A percentile compares a stretch with the other conserved stretches of the same genome.
Evolutionary conservation across 2,888 invertebrate species (phyloP).

Genomic region (Noctua janthe): DNA sequence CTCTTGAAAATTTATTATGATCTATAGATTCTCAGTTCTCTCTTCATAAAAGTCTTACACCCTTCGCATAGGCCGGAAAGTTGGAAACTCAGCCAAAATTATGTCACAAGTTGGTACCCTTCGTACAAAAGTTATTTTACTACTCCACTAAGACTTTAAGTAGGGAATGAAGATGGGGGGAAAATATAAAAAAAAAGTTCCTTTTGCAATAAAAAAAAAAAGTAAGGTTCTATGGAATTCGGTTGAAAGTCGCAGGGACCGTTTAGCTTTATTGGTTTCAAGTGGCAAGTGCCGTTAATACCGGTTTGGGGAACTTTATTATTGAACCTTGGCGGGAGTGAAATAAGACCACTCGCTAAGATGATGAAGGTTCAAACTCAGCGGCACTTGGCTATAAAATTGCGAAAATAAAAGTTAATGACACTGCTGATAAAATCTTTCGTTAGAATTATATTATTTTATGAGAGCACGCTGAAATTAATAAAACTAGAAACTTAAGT

Average conservation of each 20-base stretch:
- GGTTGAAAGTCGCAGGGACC: conserved; percentile 43
- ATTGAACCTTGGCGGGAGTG: conserved; percentile 39
- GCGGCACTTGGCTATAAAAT: conserved; percentile 43
- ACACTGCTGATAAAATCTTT: conserved; percentile 50
- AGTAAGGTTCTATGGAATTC: conserved; percentile 51
- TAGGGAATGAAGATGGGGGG: conserved; percentile 73
- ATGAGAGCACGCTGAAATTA: conserved; percentile 13
- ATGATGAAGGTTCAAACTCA: conserved; percentile 45
- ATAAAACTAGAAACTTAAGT: conserved; percentile 26
- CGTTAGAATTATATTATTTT: conserved; percentile 39
- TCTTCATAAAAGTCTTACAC: conserved; percentile 72
- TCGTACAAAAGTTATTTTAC: conserved; percentile 83
- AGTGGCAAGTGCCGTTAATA: conserved; percentile 60
- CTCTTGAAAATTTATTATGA: conserved; percentile 81
- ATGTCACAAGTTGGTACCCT: conserved; percentile 78
- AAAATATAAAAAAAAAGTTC: conserved; percentile 67
- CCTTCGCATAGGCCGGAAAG: conserved; percentile 66
- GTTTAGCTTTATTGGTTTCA: conserved; percentile 58
- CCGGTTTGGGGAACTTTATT: conserved; percentile 57
- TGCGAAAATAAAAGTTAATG: conserved; percentile 54
- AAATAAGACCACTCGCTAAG: conserved; percentile 45
- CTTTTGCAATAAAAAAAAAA: conserved; percentile 66
- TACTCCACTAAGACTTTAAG: conserved; percentile 83
- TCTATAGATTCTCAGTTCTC: conserved; percentile 80
- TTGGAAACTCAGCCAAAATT: conserved; percentile 78